These are phyloP conservation scores for Pachyuromys duprasi DNA, from an alignment of 2,797 vertebrate genomes.

Conservation along the genomic window DNA sequence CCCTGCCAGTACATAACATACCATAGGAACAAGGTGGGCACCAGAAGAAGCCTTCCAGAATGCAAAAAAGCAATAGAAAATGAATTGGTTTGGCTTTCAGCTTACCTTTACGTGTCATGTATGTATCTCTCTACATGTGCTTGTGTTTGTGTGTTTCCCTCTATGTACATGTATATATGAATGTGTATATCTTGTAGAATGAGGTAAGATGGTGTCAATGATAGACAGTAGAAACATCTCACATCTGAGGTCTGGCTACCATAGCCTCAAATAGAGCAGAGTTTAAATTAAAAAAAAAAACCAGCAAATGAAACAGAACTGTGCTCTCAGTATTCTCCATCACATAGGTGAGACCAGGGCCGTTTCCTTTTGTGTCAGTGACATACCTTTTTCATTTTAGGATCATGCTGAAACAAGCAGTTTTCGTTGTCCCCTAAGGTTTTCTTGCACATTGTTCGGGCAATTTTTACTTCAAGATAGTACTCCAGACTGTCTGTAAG, in stretches of 20 bases:
- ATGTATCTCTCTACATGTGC: neutral
- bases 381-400: conserved; percentile 74
- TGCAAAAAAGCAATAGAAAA: neutral
- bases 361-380: neutral
- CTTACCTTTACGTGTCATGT: neutral
- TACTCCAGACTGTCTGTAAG: conserved; percentile 78
- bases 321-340: neutral
- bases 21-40: too few relatives aligned
- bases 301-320: neutral
- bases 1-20: neutral
- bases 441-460: conserved; percentile 78
- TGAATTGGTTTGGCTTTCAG: neutral
- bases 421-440: conserved; percentile 46
- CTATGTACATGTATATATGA: neutral
- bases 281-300: conserved; percentile 13
- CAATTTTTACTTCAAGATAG: conserved; percentile 74
- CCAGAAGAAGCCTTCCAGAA: neutral
- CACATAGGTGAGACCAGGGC: neutral
- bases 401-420: conserved; percentile 69
- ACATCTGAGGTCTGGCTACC: neutral
- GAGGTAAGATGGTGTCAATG: neutral
- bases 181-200: neutral
- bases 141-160: neutral
- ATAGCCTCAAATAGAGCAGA: neutral
- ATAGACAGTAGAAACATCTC: neutral